Evolutionary conservation across 2,888 invertebrate species (phyloP).

Genomic region (Pseudococcus jackbeardsleyi): DNA sequence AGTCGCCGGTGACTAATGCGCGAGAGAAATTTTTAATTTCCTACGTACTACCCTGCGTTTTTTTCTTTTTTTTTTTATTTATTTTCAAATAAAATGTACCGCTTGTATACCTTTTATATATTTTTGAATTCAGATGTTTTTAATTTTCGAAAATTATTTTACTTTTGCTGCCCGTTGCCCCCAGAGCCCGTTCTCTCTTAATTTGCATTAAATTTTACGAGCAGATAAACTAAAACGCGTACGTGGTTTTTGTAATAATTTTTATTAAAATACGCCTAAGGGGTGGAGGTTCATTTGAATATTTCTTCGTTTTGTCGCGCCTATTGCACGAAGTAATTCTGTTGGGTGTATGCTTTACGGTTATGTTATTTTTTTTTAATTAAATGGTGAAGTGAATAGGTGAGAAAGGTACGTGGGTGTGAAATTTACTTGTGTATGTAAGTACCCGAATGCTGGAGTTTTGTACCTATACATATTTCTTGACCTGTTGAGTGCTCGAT

Average conservation of each 20-base stretch:
- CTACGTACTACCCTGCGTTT: constrained; percentile 44
- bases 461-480: too few relatives aligned
- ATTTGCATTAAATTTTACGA: constrained; percentile 56
- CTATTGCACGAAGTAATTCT: background rate
- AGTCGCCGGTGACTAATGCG: constrained; percentile 49
- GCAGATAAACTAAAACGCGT: constrained; percentile 47
- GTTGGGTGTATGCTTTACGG: too few relatives aligned
- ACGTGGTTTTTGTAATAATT: constrained; percentile 18
- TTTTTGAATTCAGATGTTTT: constrained; percentile 45
- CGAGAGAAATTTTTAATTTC: constrained; percentile 55
- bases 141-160: constrained; percentile 55
- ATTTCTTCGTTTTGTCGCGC: constrained; percentile 30
- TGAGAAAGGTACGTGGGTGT: too few relatives aligned
- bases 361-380: too few relatives aligned
- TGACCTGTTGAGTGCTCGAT: too few relatives aligned
- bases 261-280: constrained; percentile 47
- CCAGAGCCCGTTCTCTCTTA: background rate
- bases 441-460: too few relatives aligned
- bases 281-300: constrained; percentile 53
- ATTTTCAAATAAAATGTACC: constrained; percentile 49
- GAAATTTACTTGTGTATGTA: too few relatives aligned
- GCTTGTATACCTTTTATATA: constrained; percentile 49
- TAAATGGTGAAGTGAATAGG: too few relatives aligned
- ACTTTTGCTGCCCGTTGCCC: background rate
- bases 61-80: background rate